Evolutionary conservation across 2,113 vertebrate species (phyloP), one percentile per base, ranked within the genome.

Genomic region (Platichthys flesus): DNA sequence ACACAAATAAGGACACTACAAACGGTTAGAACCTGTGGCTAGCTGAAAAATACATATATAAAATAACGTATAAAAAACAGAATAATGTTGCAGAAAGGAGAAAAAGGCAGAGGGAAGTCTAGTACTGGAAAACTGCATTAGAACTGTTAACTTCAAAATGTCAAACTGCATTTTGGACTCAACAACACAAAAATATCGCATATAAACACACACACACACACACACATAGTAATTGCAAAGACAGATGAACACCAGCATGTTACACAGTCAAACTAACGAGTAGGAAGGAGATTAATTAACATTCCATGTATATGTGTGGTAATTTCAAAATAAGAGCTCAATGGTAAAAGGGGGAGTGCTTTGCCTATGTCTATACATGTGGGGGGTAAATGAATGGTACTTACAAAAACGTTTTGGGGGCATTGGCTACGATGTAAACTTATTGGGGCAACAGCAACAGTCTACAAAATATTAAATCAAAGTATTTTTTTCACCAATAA

Each of bases 1-100:
- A 0, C 57, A 80, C 57, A 81, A 15, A 79, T 59, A 75, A 80
- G 49, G 71, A 81, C 35, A 14, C 45, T 42, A 79, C 42, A 76
- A 54, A 80, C 37, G 82, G n/a, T 59, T 51, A 77, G 73, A 47
- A 72, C 62, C 74, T 83, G 70, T 0, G 54, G 66, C 60, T 80
- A 67, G 79, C 64, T 73, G 59, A 16, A 51, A 35, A 67, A 71
- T 62, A 45, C 26, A 63, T 7, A 21, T 1, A 52, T 31, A 24
- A 42, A 68, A 80, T 42, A 28, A 67, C n/a, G 63, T 18, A 20
- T 28, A 55, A 6, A 42, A 73, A 60, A 15, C 56, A n/a, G 47
- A 72, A 45, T n/a, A 18, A 40, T 71, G 47, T 1, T 24, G 35
- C 40, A 26, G 49, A 61, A 20, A 47, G 15, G 10, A 47, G 45